These are phyloP conservation scores for Platynereis dumerilii DNA, from an alignment of 2,888 invertebrate genomes.

Conservation along the genomic window DNA sequence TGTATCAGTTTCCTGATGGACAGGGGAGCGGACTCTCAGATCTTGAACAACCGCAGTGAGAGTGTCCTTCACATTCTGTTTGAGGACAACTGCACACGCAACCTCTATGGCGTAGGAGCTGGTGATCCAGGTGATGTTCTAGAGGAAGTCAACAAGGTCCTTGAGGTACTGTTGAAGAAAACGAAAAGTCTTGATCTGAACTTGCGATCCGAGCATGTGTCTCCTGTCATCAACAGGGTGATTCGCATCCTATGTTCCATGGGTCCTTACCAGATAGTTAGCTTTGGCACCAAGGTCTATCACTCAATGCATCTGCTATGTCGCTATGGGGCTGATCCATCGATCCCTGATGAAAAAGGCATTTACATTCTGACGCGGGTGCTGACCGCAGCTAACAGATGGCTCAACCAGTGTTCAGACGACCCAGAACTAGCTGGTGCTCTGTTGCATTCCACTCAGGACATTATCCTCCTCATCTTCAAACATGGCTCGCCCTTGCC, in stretches of 20 bases:
- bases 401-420: conserved; percentile 6
- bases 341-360: conserved; percentile 16
- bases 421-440: background rate
- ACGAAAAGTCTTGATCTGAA: conserved; percentile 6
- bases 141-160: conserved; percentile 16
- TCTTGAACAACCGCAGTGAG: conserved; percentile 8
- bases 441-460: background rate
- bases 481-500: conserved; percentile 7
- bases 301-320: conserved; percentile 8
- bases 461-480: conserved; percentile 7
- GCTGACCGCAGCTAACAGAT: conserved; percentile 14
- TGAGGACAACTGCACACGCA: background rate
- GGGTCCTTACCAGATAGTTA: background rate
- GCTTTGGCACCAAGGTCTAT: conserved; percentile 2
- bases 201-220: background rate
- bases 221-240: conserved; percentile 9
- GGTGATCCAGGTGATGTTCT: background rate
- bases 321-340: conserved; percentile 4
- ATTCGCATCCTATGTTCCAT: conserved; percentile 12
- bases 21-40: conserved; percentile 7
- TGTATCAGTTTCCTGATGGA: conserved; percentile 10
- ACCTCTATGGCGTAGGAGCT: conserved; percentile 4
- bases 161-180: conserved; percentile 5
- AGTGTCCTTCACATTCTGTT: conserved; percentile 16
- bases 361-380: conserved; percentile 18